Percentiles rank a stretch among this genome's conserved stretches.
phyloP scores from a whole-genome alignment of 2,113 vertebrate species.

The Pardalotus punctatus region DNA sequence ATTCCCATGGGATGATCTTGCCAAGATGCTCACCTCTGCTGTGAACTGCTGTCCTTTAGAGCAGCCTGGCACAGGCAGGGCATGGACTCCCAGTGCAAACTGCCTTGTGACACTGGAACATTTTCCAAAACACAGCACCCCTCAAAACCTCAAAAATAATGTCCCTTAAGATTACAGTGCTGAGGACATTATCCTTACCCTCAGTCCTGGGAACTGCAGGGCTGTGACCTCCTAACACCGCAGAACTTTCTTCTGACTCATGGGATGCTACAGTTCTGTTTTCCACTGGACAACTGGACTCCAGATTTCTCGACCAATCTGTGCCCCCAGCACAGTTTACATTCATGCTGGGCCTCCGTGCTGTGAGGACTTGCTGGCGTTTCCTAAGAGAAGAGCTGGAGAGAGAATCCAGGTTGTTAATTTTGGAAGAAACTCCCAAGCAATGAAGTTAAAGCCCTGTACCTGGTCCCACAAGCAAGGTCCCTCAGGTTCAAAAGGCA shows the following conservation, averaged over 20 bases:
- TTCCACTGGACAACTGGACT: slow-evolving; percentile 45
- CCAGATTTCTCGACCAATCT: slow-evolving; percentile 43
- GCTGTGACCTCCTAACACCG: slow-evolving; percentile 38
- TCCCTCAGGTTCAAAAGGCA: not conserved
- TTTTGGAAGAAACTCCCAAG: not conserved
- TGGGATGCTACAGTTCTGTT: slow-evolving; percentile 2
- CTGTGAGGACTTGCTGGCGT: not conserved
- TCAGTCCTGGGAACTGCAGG: slow-evolving; percentile 52
- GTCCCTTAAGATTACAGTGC: not conserved
- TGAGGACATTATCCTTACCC: slow-evolving; percentile 35
- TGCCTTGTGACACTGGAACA: not conserved
- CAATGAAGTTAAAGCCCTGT: not conserved
- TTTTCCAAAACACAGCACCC: not conserved
- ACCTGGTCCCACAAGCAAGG: not conserved
- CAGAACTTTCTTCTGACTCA: slow-evolving; percentile 39
- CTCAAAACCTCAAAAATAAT: not conserved
- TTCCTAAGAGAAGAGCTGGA: slow-evolving; percentile 54
- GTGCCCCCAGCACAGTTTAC: slow-evolving; percentile 44
- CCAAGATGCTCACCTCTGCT: not conserved
- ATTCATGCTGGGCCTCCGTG: slow-evolving; percentile 65
- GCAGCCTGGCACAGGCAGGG: not conserved
- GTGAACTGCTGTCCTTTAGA: not conserved
- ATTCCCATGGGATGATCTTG: not conserved
- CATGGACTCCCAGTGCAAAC: not conserved
- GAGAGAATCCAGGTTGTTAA: not conserved